Percentiles rank a stretch among this genome's conserved stretches.
Evolutionary conservation across 2,113 vertebrate genomes (phyloP).

Genomic region (Sitta europaea): DNA sequence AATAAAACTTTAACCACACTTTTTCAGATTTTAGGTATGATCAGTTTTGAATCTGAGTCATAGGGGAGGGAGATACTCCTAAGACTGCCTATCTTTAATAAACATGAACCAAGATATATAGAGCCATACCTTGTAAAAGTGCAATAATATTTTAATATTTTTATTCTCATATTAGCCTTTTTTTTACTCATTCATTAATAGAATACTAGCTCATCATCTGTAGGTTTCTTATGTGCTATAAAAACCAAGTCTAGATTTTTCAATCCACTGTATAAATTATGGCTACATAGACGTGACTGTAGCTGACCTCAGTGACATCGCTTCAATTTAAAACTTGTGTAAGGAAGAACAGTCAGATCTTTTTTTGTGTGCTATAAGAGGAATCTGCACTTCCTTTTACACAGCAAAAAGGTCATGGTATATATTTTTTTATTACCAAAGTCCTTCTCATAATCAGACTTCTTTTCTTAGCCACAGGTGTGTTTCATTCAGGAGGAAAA

Average conservation of each 20-base stretch:
- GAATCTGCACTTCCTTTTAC: background rate
- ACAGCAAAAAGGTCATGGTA: background rate
- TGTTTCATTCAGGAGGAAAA: background rate
- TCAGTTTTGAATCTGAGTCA: background rate
- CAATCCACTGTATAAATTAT: background rate
- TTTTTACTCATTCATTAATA: background rate
- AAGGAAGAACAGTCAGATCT: background rate
- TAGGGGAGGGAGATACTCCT: background rate
- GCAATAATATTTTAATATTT: background rate
- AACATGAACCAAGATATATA: background rate
- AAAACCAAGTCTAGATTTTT: background rate
- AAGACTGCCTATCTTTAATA: background rate
- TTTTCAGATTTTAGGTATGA: background rate
- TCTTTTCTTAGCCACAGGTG: background rate
- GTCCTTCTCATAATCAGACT: background rate
- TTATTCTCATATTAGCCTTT: background rate
- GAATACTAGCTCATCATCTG: background rate
- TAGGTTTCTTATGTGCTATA: background rate
- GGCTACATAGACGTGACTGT: background rate
- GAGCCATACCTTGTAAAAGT: background rate
- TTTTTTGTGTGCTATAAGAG: background rate
- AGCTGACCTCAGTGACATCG: background rate
- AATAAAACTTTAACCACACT: background rate
- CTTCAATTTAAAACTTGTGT: background rate
- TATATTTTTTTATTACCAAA: background rate